phyloP scores from a whole-genome alignment of 2,797 vertebrate species.

The Malacoctenus gilli region DNA sequence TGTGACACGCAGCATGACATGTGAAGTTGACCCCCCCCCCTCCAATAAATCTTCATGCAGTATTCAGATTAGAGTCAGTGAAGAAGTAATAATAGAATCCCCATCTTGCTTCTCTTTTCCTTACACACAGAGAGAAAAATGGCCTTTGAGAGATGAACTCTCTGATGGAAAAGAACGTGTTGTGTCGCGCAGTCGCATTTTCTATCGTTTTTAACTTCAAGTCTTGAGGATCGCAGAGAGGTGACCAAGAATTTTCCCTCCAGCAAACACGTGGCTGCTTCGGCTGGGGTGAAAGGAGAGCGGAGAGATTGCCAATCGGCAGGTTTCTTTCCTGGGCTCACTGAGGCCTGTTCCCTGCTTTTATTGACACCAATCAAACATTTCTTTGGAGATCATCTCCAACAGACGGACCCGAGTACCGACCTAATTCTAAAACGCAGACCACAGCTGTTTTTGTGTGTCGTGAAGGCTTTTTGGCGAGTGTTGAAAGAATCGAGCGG shows the following conservation, averaged over 20 bases:
- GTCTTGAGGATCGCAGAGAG: too few species aligned
- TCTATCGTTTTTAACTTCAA: too few species aligned
- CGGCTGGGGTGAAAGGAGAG: not conserved
- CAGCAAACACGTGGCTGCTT: not conserved
- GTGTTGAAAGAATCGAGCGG: not conserved
- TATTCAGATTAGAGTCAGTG: slow-evolving; percentile 24
- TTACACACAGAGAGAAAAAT: not conserved
- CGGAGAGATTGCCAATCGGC: not conserved
- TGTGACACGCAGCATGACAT: slow-evolving; percentile 43
- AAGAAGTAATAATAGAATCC: not conserved
- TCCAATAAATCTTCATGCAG: not conserved
- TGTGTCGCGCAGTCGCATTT: too few species aligned
- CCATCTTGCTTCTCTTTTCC: slow-evolving; percentile 1
- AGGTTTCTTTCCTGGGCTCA: too few species aligned
- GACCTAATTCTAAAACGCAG: not conserved
- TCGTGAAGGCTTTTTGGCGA: not conserved
- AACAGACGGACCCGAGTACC: too few species aligned
- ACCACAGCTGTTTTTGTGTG: not conserved
- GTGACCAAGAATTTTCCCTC: too few species aligned
- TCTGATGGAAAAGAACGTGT: too few species aligned
- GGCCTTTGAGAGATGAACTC: too few species aligned
- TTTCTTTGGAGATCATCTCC: too few species aligned
- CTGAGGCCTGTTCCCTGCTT: too few species aligned
- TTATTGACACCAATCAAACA: too few species aligned
- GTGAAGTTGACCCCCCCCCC: slow-evolving; percentile 6